Evolutionary conservation across 2,888 invertebrate genomes (phyloP).

Genomic region (Stramonita haemastoma): DNA sequence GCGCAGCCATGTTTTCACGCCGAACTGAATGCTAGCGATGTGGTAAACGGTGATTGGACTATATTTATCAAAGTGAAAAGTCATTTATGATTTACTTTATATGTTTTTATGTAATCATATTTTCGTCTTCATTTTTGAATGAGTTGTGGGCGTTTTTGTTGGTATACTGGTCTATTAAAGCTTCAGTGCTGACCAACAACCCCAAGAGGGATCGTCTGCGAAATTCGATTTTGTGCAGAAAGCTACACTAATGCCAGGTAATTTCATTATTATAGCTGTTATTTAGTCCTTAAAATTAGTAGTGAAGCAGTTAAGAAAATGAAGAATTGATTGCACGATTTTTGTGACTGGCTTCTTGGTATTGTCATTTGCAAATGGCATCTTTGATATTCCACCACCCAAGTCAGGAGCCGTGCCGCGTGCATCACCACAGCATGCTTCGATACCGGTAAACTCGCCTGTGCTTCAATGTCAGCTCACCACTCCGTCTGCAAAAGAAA

Average conservation of each 20-base stretch:
- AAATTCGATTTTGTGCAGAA: conserved; percentile 43
- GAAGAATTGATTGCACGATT: not conserved
- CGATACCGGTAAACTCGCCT: not conserved
- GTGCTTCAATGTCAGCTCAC: not conserved
- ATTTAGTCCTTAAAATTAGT: not conserved
- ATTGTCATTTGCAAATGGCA: not conserved
- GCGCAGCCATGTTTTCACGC: conserved; percentile 66
- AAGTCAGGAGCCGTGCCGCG: not conserved
- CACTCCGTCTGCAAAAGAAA: too few species aligned
- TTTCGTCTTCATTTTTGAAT: not conserved
- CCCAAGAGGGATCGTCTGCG: conserved; percentile 44
- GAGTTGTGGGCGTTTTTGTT: not conserved
- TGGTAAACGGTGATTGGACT: conserved; percentile 62
- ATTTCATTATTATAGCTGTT: conserved; percentile 30
- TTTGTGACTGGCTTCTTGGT: not conserved
- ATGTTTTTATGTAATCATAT: not conserved
- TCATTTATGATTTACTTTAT: not conserved
- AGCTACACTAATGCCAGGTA: conserved; percentile 35
- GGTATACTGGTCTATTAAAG: not conserved
- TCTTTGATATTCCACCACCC: conserved; percentile 9
- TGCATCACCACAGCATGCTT: not conserved
- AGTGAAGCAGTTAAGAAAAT: not conserved
- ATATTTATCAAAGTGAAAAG: conserved; percentile 42
- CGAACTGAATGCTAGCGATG: conserved; percentile 55
- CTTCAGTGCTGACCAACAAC: conserved; percentile 31